Evolutionary conservation across 2,888 invertebrate species (phyloP), one percentile per base, ranked within the genome.

Genomic region (Heterodera filipjevi): DNA sequence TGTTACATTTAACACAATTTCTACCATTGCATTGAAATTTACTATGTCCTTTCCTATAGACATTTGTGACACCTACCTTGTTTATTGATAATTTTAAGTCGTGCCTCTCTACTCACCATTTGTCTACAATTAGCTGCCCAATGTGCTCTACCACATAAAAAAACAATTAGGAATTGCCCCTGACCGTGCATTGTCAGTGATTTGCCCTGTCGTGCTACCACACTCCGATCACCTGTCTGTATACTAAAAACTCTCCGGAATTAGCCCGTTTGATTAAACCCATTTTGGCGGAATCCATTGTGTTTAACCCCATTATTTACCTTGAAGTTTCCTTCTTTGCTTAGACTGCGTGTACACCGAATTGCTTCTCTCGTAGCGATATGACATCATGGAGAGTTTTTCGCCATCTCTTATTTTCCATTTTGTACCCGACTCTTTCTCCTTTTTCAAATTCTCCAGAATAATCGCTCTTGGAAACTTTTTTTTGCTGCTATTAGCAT

Each of bases 41-140:
- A 12, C 44, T 32, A 12, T 71, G 71, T 0, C 71, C 71, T 71
- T 71, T 71, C 30, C 32, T 71, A n/a, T 12, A 71, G 46, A 30
- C 71, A 71, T 71, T 30, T 30, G 1, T 44, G 46, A 8, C 71
- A 71, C 14, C 71, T n/a, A n/a, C 46, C 46, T 10, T 71, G 71
- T 32, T 71, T 32, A 5, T 39, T 44, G 6, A 71, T 44, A 12
- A 71, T 32, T 27, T 10, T 71, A 10, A 71, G 12, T 27, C 35
- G 14, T 32, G 53, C 32, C 19, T 53, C 33, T 33, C 72, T 1
- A 16, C 32, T 19, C 27, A 22, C 19, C 32, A 53, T 2, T 19
- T 53, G 49, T 72, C 49, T 72, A 30, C 49, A 49, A 35, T 72
- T 72, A 22, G 72, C 71, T 32, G 53, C 46, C 30, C 46, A 49